These are phyloP conservation scores for Semaprochilodus insignis DNA, from an alignment of 2,797 vertebrate genomes.

Conservation along the genomic window DNA sequence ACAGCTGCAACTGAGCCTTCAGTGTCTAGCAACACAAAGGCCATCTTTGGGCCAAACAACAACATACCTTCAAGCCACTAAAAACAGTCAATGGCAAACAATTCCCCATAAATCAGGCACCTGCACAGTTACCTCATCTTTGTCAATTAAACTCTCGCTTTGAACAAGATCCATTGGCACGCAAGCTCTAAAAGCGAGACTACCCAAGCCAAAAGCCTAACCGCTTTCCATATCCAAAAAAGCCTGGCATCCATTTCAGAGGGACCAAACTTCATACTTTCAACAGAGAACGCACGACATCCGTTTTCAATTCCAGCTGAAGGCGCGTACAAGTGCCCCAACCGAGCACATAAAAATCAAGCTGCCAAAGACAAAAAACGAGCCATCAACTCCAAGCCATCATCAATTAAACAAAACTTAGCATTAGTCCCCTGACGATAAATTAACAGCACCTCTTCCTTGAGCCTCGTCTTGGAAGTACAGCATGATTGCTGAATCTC, in stretches of 20 bases:
- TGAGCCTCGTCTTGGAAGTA: not conserved
- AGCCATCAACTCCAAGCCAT: not conserved
- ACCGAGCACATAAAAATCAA: not conserved
- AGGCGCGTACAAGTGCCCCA: not conserved
- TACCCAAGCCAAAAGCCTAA: conserved; percentile 31
- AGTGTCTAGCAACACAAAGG: conserved; percentile 25
- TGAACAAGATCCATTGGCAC: conserved; percentile 66
- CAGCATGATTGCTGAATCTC: not conserved
- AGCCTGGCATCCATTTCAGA: conserved; percentile 36
- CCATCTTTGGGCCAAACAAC: conserved; percentile 34
- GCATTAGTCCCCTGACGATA: not conserved
- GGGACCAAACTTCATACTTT: conserved; percentile 13
- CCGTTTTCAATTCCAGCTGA: conserved; percentile 8
- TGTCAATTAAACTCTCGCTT: conserved; percentile 64
- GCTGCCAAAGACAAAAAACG: not conserved
- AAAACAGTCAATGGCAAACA: conserved; percentile 59
- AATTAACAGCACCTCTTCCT: not conserved
- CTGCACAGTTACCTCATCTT: conserved; percentile 69
- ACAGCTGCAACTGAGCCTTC: not conserved
- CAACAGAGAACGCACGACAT: conserved; percentile 8
- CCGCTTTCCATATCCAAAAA: conserved; percentile 14
- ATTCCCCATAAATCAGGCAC: conserved; percentile 64
- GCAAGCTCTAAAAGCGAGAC: conserved; percentile 42
- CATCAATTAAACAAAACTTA: not conserved
- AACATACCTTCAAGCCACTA: conserved; percentile 22